Evolutionary conservation across 2,888 invertebrate species (phyloP).

Genomic region (Oxycera nigricornis): DNA sequence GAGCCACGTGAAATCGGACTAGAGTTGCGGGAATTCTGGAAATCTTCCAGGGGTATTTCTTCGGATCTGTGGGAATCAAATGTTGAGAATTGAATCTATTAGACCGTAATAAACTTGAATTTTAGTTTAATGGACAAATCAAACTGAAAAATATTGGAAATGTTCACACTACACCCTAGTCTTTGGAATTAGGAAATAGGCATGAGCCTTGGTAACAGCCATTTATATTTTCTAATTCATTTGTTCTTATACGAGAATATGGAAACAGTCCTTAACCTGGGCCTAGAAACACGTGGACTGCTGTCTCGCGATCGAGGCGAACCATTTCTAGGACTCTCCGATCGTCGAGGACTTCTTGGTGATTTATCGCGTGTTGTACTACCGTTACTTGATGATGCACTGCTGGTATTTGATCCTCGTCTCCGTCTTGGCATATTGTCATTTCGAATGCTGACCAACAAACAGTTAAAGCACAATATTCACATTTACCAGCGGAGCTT

Average conservation of each 20-base stretch:
- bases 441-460: slow-evolving; percentile 48
- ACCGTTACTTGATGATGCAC: slow-evolving; percentile 63
- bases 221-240: too few species aligned
- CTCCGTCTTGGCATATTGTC: slow-evolving; percentile 57
- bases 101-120: too few species aligned
- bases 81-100: too few species aligned
- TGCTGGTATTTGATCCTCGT: slow-evolving; percentile 64
- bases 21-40: slow-evolving; percentile 67
- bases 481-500: slow-evolving; percentile 25
- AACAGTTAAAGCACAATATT: not conserved
- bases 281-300: slow-evolving; percentile 75
- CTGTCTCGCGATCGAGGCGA: slow-evolving; percentile 69
- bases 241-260: not conserved
- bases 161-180: too few species aligned
- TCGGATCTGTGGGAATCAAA: slow-evolving; percentile 64
- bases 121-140: too few species aligned
- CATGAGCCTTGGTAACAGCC: too few species aligned
- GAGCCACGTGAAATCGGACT: slow-evolving; percentile 58
- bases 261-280: slow-evolving; percentile 60
- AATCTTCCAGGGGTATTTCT: slow-evolving; percentile 83
- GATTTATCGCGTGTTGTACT: slow-evolving; percentile 60
- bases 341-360: slow-evolving; percentile 62
- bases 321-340: slow-evolving; percentile 57
- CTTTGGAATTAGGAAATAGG: too few species aligned
- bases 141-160: too few species aligned